Evolutionary conservation across 1,140 invertebrate species (phyloP).

Genomic region (Rhyzopertha dominica): DNA sequence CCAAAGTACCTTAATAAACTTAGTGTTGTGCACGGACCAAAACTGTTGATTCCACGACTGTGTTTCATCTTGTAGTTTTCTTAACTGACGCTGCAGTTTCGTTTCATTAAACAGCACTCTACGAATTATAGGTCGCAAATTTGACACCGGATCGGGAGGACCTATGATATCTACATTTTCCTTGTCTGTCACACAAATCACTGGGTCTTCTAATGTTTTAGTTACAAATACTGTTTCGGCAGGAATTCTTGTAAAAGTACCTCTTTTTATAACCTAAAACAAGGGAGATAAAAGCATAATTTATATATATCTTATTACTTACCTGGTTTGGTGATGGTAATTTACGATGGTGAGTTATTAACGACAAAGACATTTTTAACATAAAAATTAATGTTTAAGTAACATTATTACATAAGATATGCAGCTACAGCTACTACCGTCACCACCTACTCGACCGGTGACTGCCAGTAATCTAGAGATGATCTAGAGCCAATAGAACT

Average conservation of each 20-base stretch:
- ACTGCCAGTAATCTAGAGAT: too few relatives aligned
- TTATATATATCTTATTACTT: too few relatives aligned
- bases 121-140: conserved; percentile 67
- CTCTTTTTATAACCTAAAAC: neutral
- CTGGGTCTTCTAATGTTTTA: conserved; percentile 30
- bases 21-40: conserved; percentile 72
- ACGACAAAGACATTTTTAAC: too few relatives aligned
- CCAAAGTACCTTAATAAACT: conserved; percentile 55
- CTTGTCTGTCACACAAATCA: conserved; percentile 34
- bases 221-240: conserved; percentile 30
- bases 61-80: conserved; percentile 58
- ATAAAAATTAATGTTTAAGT: too few relatives aligned
- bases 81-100: conserved; percentile 56
- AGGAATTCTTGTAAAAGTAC: conserved; percentile 7
- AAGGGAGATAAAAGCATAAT: neutral
- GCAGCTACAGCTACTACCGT: too few relatives aligned
- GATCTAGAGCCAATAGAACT: too few relatives aligned
- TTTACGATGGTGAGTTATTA: too few relatives aligned
- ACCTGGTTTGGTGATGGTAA: too few relatives aligned
- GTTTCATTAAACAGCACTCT: conserved; percentile 60
- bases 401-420: too few relatives aligned
- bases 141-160: conserved; percentile 73
- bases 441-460: too few relatives aligned
- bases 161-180: conserved; percentile 55
- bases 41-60: conserved; percentile 79